These are phyloP conservation scores for Aradus depressus DNA, from an alignment of 2,888 invertebrate genomes.

Conservation along the genomic window DNA sequence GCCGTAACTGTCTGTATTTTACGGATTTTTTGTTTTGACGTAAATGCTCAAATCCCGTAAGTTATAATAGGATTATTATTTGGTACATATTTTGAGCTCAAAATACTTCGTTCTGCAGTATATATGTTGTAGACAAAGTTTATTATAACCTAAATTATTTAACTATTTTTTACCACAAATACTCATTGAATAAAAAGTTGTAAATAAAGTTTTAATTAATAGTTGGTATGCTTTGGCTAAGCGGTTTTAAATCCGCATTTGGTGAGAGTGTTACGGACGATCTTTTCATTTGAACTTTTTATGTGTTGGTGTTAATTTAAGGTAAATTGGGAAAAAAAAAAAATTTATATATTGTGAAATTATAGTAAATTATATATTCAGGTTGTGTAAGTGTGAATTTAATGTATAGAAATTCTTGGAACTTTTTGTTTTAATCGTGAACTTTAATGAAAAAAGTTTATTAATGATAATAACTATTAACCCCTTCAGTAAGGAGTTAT, in stretches of 20 bases:
- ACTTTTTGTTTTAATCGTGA: slow-evolving; percentile 19
- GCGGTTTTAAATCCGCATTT: neutral
- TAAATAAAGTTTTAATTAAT: slow-evolving; percentile 15
- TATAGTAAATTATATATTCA: slow-evolving; percentile 20
- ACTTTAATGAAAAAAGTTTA: too few relatives aligned
- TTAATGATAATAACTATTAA: too few relatives aligned
- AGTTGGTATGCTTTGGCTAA: slow-evolving; percentile 3
- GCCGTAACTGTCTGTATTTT: too few relatives aligned
- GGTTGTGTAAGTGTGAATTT: slow-evolving; percentile 25
- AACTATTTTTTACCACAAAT: slow-evolving; percentile 23
- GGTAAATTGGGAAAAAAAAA: slow-evolving; percentile 22
- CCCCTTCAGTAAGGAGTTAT: too few relatives aligned
- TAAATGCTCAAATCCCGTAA: too few relatives aligned
- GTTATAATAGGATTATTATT: too few relatives aligned
- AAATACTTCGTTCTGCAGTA: slow-evolving; percentile 14
- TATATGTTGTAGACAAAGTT: slow-evolving; percentile 17
- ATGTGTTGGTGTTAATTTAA: slow-evolving; percentile 23
- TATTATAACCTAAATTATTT: slow-evolving; percentile 17
- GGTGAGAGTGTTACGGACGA: slow-evolving; percentile 12
- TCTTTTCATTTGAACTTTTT: slow-evolving; percentile 18
- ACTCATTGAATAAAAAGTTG: slow-evolving; percentile 17
- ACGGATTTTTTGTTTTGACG: too few relatives aligned
- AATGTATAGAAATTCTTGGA: slow-evolving; percentile 20
- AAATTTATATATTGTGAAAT: slow-evolving; percentile 12
- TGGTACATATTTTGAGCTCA: slow-evolving; percentile 15